A percentile compares a stretch with the other conserved stretches of the same genome.
phyloP scores from a whole-genome alignment of 2,113 vertebrate genomes.

The Pristiophorus japonicus region DNA sequence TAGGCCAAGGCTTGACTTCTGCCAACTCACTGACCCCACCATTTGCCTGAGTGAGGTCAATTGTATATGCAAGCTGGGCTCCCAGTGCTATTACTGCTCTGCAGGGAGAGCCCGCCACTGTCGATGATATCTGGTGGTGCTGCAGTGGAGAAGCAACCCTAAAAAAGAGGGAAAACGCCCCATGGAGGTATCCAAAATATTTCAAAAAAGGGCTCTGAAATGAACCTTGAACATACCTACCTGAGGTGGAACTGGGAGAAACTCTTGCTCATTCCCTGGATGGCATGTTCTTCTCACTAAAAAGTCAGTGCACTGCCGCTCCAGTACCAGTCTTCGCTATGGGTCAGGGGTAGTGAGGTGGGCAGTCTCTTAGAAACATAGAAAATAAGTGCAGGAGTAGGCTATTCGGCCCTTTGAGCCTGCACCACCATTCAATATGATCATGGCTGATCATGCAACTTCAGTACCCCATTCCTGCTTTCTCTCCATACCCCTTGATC shows the following conservation, averaged over 20 bases:
- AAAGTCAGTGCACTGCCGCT: background rate
- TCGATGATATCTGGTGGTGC: background rate
- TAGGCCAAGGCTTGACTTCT: background rate
- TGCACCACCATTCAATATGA: too few relatives aligned
- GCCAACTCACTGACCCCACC: background rate
- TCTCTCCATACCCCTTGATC: too few relatives aligned
- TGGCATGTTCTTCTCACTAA: background rate
- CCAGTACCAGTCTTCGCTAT: background rate
- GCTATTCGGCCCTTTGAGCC: too few relatives aligned
- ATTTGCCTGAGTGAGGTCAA: background rate
- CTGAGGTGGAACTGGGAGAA: background rate
- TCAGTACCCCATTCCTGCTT: too few relatives aligned
- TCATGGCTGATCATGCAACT: too few relatives aligned
- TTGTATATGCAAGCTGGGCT: background rate
- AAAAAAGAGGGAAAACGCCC: too few relatives aligned
- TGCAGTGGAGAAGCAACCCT: background rate
- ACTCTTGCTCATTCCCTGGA: background rate
- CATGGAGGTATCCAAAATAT: background rate
- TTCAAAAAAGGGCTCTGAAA: background rate
- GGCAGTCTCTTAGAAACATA: background rate
- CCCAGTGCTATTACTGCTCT: background rate
- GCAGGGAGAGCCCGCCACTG: background rate
- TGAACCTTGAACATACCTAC: background rate
- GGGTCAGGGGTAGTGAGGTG: background rate
- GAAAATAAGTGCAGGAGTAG: too few relatives aligned